Percentiles rank a stretch among this genome's conserved stretches.
phyloP scores from a whole-genome alignment of 1,140 invertebrate genomes.

The Drosophila triauraria region DNA sequence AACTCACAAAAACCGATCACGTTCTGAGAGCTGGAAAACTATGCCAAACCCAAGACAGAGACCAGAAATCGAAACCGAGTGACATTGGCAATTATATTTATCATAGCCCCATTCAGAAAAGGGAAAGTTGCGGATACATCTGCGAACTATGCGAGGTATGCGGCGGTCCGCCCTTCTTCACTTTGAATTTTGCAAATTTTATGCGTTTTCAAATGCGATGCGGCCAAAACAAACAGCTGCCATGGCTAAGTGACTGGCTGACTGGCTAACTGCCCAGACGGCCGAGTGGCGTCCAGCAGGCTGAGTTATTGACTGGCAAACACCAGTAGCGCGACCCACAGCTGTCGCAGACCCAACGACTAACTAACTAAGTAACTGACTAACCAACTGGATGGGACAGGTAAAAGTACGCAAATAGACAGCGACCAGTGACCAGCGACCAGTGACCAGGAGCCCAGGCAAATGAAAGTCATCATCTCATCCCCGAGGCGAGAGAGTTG shows the following conservation, averaged over 20 bases:
- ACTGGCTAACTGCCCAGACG: conserved; percentile 12
- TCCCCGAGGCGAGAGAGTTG: conserved; percentile 64
- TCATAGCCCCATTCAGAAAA: conserved; percentile 74
- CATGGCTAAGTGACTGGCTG: conserved; percentile 24
- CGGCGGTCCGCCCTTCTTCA: conserved; percentile 52
- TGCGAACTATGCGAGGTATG: conserved; percentile 52
- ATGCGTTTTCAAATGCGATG: conserved; percentile 65
- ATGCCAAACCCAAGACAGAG: conserved; percentile 11
- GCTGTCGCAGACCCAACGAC: conserved; percentile 26
- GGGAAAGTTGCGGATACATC: conserved; percentile 76
- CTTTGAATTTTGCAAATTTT: conserved; percentile 69
- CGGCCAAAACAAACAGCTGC: conserved; percentile 63
- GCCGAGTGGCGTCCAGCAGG: conserved; percentile 38
- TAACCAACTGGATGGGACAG: conserved; percentile 46
- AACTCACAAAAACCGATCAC: conserved; percentile 46
- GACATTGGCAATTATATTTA: conserved; percentile 59
- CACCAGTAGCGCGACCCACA: conserved; percentile 43
- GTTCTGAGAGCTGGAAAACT: conserved; percentile 26
- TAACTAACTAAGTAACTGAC: conserved; percentile 37
- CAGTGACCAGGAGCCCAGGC: conserved; percentile 51
- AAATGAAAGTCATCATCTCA: conserved; percentile 76
- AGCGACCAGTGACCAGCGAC: conserved; percentile 28
- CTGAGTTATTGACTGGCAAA: conserved; percentile 43
- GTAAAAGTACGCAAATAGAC: conserved; percentile 81
- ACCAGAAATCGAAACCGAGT: conserved; percentile 40